Evolutionary conservation across 2,797 vertebrate genomes (phyloP).

Genomic region (Huso huso): DNA sequence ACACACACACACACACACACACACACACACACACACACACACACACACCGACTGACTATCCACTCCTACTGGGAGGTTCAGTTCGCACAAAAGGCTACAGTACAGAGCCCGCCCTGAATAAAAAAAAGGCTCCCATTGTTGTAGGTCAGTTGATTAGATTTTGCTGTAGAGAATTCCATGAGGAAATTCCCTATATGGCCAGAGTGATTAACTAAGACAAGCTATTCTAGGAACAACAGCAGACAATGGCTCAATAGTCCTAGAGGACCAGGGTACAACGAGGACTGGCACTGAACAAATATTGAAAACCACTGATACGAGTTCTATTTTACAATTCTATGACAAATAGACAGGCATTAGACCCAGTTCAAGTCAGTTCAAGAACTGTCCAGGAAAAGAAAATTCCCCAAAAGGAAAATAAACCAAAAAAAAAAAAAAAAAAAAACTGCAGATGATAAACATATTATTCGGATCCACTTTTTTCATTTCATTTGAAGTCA

Average conservation of each 20-base stretch:
- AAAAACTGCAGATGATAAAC: too few relatives aligned
- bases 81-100: conserved; percentile 43
- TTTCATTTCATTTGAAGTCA: too few relatives aligned
- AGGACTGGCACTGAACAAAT: conserved; percentile 30
- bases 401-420: too few relatives aligned
- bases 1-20: conserved; percentile 24
- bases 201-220: conserved; percentile 48
- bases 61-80: conserved; percentile 42
- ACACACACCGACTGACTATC: conserved; percentile 25
- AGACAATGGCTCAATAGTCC: conserved; percentile 48
- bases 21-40: conserved; percentile 7
- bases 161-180: conserved; percentile 44
- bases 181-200: conserved; percentile 49
- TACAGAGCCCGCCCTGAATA: conserved; percentile 42
- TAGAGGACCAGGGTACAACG: conserved; percentile 43
- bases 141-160: conserved; percentile 48
- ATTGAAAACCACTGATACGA: neutral
- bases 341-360: too few relatives aligned
- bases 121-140: conserved; percentile 42
- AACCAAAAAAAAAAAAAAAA: too few relatives aligned
- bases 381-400: too few relatives aligned
- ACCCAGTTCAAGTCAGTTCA: too few relatives aligned
- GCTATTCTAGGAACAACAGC: conserved; percentile 41
- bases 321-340: neutral
- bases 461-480: too few relatives aligned